phyloP scores from a whole-genome alignment of 2,113 vertebrate genomes.

The Sorex araneus region DNA sequence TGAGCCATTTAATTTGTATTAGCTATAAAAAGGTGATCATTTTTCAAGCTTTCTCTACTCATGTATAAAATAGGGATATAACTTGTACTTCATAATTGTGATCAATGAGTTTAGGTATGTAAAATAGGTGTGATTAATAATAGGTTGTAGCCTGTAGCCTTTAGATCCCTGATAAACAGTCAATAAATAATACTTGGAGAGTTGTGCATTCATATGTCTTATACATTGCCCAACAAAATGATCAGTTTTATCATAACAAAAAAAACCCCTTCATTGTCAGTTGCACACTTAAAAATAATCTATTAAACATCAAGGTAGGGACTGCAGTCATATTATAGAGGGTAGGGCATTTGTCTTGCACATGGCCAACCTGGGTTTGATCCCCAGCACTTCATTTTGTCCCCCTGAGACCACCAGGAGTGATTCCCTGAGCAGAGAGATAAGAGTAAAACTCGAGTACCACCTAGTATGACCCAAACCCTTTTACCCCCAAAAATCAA shows the following conservation, averaged over 20 bases:
- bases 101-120: neutral
- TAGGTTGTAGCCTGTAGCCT: neutral
- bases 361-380: no score
- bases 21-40: neutral
- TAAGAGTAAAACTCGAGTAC: no score
- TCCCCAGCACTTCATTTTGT: no score
- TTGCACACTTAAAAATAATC: conserved; percentile 19
- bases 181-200: neutral
- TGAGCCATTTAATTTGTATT: neutral
- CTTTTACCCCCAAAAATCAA: neutral
- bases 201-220: neutral
- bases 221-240: neutral
- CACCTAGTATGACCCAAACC: no score
- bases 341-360: no score
- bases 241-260: conserved; percentile 17
- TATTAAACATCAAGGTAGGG: neutral
- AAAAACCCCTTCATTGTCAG: conserved; percentile 15
- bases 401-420: no score
- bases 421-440: no score
- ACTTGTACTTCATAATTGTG: neutral
- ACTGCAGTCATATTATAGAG: no score
- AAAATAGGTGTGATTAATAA: neutral
- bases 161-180: neutral
- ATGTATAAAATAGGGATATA: neutral
- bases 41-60: neutral